Base-by-base conservation (phyloP, 2,888 invertebrate genomes). In the Papilio gigon region DNA sequence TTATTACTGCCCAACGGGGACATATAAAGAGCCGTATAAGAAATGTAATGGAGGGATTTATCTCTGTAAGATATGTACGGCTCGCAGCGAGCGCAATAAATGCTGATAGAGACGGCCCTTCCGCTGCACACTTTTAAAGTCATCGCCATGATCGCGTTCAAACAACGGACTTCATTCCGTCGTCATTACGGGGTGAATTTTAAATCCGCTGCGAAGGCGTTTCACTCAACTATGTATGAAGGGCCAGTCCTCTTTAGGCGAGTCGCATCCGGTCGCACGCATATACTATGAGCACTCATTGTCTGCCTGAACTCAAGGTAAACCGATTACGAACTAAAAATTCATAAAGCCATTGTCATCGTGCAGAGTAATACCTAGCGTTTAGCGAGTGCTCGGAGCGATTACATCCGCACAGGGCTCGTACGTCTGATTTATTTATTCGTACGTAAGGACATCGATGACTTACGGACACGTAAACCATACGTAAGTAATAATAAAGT, bases 161-260 rank as follows among this genome's bases (percentile, higher is more conserved):
- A 84, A 86, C 84, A 85, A 78, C 77, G 75, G 71, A 80, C 78
- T 84, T 87, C 84, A 85, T 88, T 87, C 80, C 76, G 72, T 71
- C 80, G 77, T 86, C 84, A 84, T 88, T 86, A 86, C 75, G 80
- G 86, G 87, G 86, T 89, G 88, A 89, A 89, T 90, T 89, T 89
- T 87, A 88, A 89, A 89, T 88, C 83, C 68, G 69, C 74, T 75
- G 82, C 77, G 81, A 82, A 84, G 85, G 83, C 78, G 82, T 83
- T 74, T 78, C 83, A 85, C 87, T 89, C 84, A 88, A 88, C 84
- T 88, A 90, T 89, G 89, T 88, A 90, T 89, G 87, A 90, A 87
- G 86, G 84, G 84, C 82, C 80, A 73, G 82, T 79, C 73, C 83
- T 76, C 77, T 82, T 75, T 74, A 76, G 77, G 78, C 80, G 82